These are phyloP conservation scores for Emydocephalus ijimae DNA, from an alignment of 2,113 vertebrate species.

Conservation along the genomic window DNA sequence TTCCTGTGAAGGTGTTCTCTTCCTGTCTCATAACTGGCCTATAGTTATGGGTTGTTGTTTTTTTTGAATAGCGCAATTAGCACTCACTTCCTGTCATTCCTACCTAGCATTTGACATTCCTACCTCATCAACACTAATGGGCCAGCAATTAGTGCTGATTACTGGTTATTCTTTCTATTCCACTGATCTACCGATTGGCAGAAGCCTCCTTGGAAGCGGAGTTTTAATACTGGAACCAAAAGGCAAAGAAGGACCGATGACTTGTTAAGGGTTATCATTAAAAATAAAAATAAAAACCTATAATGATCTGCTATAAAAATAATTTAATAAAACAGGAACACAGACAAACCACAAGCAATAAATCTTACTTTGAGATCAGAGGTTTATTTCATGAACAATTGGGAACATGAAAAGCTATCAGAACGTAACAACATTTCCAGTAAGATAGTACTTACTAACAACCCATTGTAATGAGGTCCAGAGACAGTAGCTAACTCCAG, in stretches of 20 bases:
- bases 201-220: background rate
- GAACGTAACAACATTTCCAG: no score
- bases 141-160: conserved; percentile 53
- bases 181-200: conserved; percentile 38
- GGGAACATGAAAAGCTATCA: no score
- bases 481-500: no score
- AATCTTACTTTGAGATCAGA: no score
- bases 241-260: conserved; percentile 27
- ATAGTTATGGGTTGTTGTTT: conserved; percentile 49
- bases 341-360: no score
- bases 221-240: background rate
- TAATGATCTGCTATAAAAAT: no score
- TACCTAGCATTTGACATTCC: conserved; percentile 45
- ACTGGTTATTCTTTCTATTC: conserved; percentile 54
- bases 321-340: no score
- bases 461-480: no score
- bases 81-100: conserved; percentile 32
- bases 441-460: no score
- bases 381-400: no score
- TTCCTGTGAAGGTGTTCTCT: background rate
- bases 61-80: conserved; percentile 60
- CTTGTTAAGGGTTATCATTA: conserved; percentile 48
- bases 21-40: background rate
- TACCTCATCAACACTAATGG: conserved; percentile 59
- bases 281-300: no score